phyloP scores from a whole-genome alignment of 2,888 invertebrate species.

The Epinotia ramella region DNA sequence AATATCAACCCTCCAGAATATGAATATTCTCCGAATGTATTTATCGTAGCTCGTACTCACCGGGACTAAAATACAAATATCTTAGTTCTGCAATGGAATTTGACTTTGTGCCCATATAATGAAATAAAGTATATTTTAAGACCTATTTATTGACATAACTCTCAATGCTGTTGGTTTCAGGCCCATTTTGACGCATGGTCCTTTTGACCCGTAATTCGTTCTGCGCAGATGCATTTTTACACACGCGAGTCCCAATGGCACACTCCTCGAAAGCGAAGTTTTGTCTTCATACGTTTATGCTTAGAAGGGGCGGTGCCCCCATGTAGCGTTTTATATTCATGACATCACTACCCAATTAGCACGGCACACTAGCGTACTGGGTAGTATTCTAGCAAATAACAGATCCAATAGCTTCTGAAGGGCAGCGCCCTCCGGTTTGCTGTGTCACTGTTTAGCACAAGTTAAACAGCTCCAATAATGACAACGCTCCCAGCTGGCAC shows the following conservation, averaged over 20 bases:
- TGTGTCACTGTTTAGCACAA: background rate
- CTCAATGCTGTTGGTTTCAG: too few relatives aligned
- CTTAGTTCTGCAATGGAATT: too few relatives aligned
- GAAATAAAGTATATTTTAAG: too few relatives aligned
- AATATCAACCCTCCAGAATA: too few relatives aligned
- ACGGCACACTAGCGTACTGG: background rate
- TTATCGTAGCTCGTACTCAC: too few relatives aligned
- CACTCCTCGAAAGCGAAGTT: background rate
- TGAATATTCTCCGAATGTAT: too few relatives aligned
- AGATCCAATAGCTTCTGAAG: background rate
- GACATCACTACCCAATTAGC: background rate
- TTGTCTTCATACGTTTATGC: background rate
- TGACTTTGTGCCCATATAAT: too few relatives aligned
- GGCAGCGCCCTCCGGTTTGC: background rate
- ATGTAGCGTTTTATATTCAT: background rate
- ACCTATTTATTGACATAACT: too few relatives aligned
- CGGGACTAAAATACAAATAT: too few relatives aligned
- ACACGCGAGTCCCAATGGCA: constrained; percentile 2
- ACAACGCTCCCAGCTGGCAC: background rate
- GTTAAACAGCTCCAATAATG: constrained; percentile 12
- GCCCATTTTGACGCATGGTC: too few relatives aligned
- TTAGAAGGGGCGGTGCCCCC: background rate
- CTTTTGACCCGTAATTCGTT: background rate
- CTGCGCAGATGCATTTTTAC: background rate
- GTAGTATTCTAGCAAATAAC: background rate